Percentiles rank a stretch among this genome's conserved stretches.
phyloP scores from a whole-genome alignment of 2,797 vertebrate genomes.

The Gymnothorax reevesii region DNA sequence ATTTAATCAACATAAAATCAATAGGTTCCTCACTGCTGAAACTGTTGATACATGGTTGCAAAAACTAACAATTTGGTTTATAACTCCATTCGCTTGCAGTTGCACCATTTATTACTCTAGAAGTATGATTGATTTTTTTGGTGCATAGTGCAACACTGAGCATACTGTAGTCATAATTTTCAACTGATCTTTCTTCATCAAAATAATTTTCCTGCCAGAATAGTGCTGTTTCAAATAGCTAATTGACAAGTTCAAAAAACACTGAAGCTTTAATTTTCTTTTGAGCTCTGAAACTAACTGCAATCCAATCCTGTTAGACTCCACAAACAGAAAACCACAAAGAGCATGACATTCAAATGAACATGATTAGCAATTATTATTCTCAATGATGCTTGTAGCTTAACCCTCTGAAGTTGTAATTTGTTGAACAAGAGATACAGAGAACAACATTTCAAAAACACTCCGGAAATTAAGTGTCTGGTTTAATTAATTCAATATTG shows the following conservation, averaged over 20 bases:
- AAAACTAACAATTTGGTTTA: no score
- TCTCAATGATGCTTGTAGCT: slow-evolving; percentile 9
- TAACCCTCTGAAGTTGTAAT: neutral
- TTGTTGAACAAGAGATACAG: neutral
- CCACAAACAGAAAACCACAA: neutral
- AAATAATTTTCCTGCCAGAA: neutral
- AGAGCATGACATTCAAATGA: neutral
- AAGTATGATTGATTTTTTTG: no score
- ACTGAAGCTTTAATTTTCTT: neutral
- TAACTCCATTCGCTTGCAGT: no score
- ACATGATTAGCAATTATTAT: slow-evolving; percentile 5
- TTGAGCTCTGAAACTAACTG: neutral
- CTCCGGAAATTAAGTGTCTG: neutral
- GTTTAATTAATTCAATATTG: neutral
- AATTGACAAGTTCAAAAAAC: neutral
- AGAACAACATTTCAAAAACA: neutral
- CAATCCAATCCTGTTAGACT: neutral
- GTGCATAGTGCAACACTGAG: neutral
- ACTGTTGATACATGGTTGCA: no score
- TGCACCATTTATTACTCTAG: neutral
- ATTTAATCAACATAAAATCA: no score
- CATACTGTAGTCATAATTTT: neutral
- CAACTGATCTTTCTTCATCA: neutral
- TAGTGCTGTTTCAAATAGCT: neutral
- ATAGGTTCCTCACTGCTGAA: no score